phyloP scores from a whole-genome alignment of 2,113 vertebrate genomes.

The Pterocles burchelli region DNA sequence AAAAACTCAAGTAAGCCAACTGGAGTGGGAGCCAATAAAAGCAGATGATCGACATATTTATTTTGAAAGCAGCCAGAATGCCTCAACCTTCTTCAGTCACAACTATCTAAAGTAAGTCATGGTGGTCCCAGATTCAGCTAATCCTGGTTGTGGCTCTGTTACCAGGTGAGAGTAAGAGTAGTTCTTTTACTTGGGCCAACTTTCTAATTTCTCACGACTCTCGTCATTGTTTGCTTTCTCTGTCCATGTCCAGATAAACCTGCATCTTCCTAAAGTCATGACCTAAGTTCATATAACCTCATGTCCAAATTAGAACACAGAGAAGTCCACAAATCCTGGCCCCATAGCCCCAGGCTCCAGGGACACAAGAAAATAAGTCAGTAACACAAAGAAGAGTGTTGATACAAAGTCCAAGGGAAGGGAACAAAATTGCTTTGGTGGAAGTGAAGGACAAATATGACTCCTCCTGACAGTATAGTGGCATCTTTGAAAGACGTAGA shows the following conservation, averaged over 20 bases:
- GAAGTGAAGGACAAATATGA: background rate
- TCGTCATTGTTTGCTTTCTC: background rate
- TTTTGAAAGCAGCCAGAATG: conserved; percentile 58
- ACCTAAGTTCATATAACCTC: rapidly evolving
- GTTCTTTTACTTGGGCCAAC: background rate
- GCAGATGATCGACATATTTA: conserved; percentile 48
- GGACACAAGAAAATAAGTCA: background rate
- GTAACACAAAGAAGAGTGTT: background rate
- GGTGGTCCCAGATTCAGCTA: background rate
- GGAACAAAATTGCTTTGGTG: background rate
- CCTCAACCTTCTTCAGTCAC: conserved; percentile 42
- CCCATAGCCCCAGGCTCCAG: background rate
- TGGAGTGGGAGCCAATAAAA: conserved; percentile 26
- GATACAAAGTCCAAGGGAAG: background rate
- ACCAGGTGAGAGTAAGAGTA: background rate
- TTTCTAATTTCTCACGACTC: background rate
- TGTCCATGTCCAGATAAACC: background rate
- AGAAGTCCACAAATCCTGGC: background rate
- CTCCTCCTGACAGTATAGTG: background rate
- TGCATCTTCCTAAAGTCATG: background rate
- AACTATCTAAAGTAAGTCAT: conserved; percentile 4
- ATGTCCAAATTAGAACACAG: background rate
- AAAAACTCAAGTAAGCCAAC: conserved; percentile 16
- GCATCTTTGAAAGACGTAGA: background rate
- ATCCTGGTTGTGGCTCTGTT: background rate